Conservation (phyloP, 1,140 invertebrate genomes). For the Amyelois transitella region DNA sequence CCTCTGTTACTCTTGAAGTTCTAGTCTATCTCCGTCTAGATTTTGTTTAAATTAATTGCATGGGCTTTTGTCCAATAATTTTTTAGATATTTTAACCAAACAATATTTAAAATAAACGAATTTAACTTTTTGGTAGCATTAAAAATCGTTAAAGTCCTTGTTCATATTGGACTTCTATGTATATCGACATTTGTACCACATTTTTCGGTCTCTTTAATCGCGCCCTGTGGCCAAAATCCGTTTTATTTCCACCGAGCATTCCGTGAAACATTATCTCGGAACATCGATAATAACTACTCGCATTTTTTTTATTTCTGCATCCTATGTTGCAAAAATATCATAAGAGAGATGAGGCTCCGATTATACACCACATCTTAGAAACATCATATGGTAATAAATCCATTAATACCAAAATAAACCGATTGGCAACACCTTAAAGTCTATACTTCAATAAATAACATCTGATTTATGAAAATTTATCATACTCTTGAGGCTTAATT, state of each 20-base stretch:
- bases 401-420: constrained; percentile 63
- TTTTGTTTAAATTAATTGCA: no score
- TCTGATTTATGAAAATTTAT: constrained; percentile 73
- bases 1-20: no score
- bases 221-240: constrained; percentile 12
- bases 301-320: constrained; percentile 29
- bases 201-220: neutral
- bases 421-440: constrained; percentile 68
- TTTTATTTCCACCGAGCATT: constrained; percentile 24
- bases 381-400: constrained; percentile 49
- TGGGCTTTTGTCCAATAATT: no score
- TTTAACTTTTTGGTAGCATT: no score
- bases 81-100: no score
- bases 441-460: constrained; percentile 71
- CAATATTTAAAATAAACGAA: no score
- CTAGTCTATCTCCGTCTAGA: no score
- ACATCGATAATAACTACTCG: constrained; percentile 32
- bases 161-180: neutral
- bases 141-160: no score
- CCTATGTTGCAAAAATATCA: constrained; percentile 27
- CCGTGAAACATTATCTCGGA: constrained; percentile 29
- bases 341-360: constrained; percentile 33
- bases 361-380: constrained; percentile 30
- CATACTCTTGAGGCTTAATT: constrained; percentile 72
- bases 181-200: neutral